phyloP scores from a whole-genome alignment of 2,888 invertebrate species.

The Gymnosoma rotundatum region DNA sequence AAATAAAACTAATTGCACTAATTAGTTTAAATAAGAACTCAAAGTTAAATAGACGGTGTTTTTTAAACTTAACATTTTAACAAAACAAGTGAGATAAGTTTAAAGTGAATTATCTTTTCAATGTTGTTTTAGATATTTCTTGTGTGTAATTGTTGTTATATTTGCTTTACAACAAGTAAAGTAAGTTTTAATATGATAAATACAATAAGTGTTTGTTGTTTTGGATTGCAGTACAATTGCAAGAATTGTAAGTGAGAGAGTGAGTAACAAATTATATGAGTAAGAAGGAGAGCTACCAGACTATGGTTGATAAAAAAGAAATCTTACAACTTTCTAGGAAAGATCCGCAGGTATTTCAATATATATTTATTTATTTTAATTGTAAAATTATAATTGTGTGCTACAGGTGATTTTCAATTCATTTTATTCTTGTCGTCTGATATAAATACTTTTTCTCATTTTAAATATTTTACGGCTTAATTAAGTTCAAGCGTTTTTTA shows the following conservation, averaged over 20 bases:
- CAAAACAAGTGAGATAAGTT: slow-evolving; percentile 45
- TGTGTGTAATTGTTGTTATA: not conserved
- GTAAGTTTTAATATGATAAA: not conserved
- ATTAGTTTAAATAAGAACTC: slow-evolving; percentile 50
- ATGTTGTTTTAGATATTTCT: not conserved
- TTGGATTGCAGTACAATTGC: not conserved
- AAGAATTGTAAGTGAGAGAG: not conserved
- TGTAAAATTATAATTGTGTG: too few species aligned
- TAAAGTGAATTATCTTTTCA: slow-evolving; percentile 31
- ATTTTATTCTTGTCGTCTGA: too few species aligned
- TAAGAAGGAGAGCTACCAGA: not conserved
- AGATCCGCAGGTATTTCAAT: too few species aligned
- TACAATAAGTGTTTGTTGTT: not conserved
- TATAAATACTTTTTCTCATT: too few species aligned
- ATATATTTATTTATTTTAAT: too few species aligned
- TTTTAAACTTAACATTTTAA: slow-evolving; percentile 12
- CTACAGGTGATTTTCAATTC: too few species aligned
- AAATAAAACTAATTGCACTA: slow-evolving; percentile 62
- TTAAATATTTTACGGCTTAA: too few species aligned
- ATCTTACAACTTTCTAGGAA: too few species aligned
- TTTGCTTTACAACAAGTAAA: too few species aligned
- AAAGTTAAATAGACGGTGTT: slow-evolving; percentile 20
- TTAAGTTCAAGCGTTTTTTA: too few species aligned
- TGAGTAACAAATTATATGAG: not conserved
- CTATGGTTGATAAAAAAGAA: too few species aligned